Evolutionary conservation across 2,888 invertebrate genomes (phyloP).

Genomic region (Trilocha varians): DNA sequence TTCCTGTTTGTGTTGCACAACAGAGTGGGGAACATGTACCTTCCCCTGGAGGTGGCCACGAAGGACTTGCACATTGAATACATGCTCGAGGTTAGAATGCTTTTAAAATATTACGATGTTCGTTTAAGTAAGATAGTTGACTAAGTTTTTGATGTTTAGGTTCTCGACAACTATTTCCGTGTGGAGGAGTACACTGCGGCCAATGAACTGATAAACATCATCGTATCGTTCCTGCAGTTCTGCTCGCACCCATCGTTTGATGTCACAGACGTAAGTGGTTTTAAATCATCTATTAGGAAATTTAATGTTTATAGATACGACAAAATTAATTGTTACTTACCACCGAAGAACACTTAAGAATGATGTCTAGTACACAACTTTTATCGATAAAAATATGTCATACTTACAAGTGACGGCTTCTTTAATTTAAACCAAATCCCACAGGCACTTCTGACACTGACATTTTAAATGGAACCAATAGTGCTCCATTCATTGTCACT

Average conservation of each 20-base stretch:
- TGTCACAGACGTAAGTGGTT: conserved; percentile 34
- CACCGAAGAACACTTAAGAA: too few relatives aligned
- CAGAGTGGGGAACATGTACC: neutral
- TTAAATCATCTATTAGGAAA: neutral
- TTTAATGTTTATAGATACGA: too few relatives aligned
- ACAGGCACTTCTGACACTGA: too few relatives aligned
- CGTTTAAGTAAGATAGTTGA: neutral
- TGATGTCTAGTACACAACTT: too few relatives aligned
- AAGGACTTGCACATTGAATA: conserved; percentile 32
- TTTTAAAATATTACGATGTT: neutral
- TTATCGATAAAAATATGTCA: too few relatives aligned
- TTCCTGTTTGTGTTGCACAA: conserved; percentile 10
- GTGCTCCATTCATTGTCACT: too few relatives aligned
- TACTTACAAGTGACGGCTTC: too few relatives aligned
- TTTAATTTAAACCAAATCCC: too few relatives aligned
- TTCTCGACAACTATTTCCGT: conserved; percentile 28
- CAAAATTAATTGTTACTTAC: too few relatives aligned
- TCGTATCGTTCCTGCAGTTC: conserved; percentile 34
- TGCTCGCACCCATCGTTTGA: conserved; percentile 35
- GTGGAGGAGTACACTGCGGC: conserved; percentile 30
- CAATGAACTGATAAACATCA: conserved; percentile 27
- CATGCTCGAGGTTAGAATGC: conserved; percentile 30
- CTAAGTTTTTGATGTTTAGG: conserved; percentile 21
- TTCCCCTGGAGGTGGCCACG: conserved; percentile 11
- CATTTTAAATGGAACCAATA: too few relatives aligned